phyloP scores from a whole-genome alignment of 2,797 vertebrate species.

The Uromys caudimaculatus region DNA sequence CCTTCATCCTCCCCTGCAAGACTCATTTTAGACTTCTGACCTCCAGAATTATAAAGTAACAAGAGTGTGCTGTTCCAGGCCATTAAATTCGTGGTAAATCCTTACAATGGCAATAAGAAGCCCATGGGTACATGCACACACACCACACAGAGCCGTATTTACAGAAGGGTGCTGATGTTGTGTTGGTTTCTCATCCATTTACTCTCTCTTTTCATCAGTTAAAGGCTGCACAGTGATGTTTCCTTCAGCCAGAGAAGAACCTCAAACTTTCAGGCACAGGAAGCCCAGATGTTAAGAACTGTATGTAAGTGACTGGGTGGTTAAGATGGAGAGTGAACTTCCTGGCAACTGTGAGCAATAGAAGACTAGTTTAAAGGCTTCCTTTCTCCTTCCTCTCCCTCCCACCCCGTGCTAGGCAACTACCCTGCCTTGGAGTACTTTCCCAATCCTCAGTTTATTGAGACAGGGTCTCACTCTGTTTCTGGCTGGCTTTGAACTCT shows the following conservation, averaged over 20 bases:
- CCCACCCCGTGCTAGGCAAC: neutral
- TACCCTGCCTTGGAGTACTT: neutral
- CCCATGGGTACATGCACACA: neutral
- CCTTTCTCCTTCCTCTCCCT: neutral
- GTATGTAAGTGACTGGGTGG: neutral
- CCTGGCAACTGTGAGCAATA: neutral
- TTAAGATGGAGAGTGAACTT: neutral
- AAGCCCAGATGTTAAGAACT: neutral
- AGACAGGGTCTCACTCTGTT: neutral
- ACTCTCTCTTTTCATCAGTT: neutral
- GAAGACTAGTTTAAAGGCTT: neutral
- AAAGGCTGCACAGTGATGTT: neutral
- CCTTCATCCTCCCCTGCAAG: neutral
- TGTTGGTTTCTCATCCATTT: neutral
- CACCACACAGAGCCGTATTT: neutral
- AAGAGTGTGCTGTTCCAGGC: neutral
- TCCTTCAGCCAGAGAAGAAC: neutral
- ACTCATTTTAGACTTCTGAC: slow-evolving; percentile 17
- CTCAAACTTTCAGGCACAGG: neutral
- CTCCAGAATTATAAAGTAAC: slow-evolving; percentile 25
- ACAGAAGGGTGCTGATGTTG: no score
- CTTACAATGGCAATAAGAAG: neutral
- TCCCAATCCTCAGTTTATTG: neutral
- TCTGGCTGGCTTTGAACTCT: neutral
- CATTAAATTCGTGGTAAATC: neutral